Conservation (phyloP, 2,797 vertebrate species). For the Argya squamiceps region DNA sequence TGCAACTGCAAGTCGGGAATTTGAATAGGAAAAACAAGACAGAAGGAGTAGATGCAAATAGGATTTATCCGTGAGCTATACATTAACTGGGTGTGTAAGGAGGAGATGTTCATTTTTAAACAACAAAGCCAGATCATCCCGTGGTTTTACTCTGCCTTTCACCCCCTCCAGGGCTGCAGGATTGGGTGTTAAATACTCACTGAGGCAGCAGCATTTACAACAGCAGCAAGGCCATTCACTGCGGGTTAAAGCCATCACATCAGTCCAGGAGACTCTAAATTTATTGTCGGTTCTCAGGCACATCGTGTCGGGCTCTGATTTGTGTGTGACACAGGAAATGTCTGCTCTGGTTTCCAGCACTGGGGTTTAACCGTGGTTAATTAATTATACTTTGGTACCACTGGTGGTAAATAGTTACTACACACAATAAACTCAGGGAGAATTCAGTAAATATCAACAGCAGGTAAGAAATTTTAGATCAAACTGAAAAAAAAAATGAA, state of each 20-base stretch:
- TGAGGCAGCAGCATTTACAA: not conserved
- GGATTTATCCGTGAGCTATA: not conserved
- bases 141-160: not conserved
- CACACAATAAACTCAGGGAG: not conserved
- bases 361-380: not conserved
- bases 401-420: not conserved
- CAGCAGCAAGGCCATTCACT: not conserved
- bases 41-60: not conserved
- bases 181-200: not conserved
- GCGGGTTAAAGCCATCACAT: not conserved
- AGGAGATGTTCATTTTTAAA: not conserved
- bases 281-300: not conserved
- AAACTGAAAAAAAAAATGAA: not conserved
- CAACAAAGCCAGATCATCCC: not conserved
- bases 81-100: not conserved
- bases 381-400: not conserved
- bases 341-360: not conserved
- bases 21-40: not conserved
- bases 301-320: not conserved
- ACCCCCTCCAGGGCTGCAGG: not conserved
- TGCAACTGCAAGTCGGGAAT: not conserved
- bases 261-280: not conserved
- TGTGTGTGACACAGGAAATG: not conserved
- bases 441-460: not conserved
- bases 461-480: not conserved